Percentiles rank a stretch among this genome's conserved stretches.
phyloP scores from a whole-genome alignment of 2,797 vertebrate genomes.

The Anableps anableps region DNA sequence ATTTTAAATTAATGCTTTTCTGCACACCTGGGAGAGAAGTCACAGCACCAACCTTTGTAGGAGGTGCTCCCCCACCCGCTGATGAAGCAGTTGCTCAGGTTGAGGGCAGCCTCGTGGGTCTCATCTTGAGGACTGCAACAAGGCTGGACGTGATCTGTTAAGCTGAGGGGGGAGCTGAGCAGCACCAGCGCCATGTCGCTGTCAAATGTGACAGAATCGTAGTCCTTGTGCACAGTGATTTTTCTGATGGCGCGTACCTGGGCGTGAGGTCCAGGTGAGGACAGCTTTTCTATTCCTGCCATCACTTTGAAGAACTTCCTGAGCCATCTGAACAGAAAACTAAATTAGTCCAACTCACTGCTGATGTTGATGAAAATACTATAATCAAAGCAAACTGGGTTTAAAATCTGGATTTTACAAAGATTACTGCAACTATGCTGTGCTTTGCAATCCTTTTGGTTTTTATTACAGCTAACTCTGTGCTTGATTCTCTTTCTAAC shows the following conservation, averaged over 20 bases:
- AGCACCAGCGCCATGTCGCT: slow-evolving; percentile 62
- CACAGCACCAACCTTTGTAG: slow-evolving; percentile 51
- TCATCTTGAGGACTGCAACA: slow-evolving; percentile 40
- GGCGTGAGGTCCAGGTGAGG: slow-evolving; percentile 20
- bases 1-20: not conserved
- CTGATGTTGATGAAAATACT: too few species aligned
- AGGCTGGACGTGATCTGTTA: slow-evolving; percentile 58
- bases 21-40: not conserved
- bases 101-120: slow-evolving; percentile 52
- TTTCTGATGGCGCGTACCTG: slow-evolving; percentile 50
- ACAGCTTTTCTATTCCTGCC: slow-evolving; percentile 47
- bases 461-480: not conserved
- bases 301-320: slow-evolving; percentile 33
- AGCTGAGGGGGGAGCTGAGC: slow-evolving; percentile 51
- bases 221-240: slow-evolving; percentile 47
- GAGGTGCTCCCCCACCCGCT: slow-evolving; percentile 64
- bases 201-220: slow-evolving; percentile 1
- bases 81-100: slow-evolving; percentile 69
- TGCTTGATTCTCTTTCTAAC: not conserved
- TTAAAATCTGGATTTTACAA: too few species aligned
- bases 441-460: not conserved
- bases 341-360: not conserved
- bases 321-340: slow-evolving; percentile 31
- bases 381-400: not conserved
- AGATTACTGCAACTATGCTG: too few species aligned